These are phyloP conservation scores for Varanus salvator DNA, from an alignment of 2,113 vertebrate species.

Conservation along the genomic window DNA sequence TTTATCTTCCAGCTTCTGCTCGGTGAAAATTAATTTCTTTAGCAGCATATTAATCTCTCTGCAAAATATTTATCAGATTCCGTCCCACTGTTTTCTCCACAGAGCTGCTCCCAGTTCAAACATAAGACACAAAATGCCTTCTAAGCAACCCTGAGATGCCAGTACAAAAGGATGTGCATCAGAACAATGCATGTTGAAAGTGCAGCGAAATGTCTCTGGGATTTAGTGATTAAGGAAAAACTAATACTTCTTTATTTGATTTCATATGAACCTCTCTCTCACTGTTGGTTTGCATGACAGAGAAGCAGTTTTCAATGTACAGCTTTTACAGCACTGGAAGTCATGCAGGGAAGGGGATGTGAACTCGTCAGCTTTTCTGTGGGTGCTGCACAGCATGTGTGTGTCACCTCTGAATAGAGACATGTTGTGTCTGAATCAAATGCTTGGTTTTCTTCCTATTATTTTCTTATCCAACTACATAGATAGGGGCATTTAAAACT, in stretches of 20 bases:
- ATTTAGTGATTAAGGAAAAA: background rate
- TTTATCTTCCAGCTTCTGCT: conserved; percentile 15
- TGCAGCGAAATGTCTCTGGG: conserved; percentile 7
- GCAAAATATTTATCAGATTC: conserved; percentile 47
- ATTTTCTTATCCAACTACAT: background rate
- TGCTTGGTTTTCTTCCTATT: background rate
- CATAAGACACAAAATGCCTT: rapidly evolving
- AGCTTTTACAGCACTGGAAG: background rate
- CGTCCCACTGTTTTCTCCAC: background rate
- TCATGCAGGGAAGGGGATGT: background rate
- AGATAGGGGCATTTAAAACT: background rate
- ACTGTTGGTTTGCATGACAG: too few species aligned
- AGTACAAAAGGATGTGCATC: background rate
- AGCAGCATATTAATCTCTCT: conserved; percentile 55
- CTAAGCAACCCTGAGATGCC: background rate
- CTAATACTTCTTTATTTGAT: background rate
- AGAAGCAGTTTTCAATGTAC: background rate
- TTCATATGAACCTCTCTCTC: background rate
- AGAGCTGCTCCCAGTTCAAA: background rate
- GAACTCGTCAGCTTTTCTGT: background rate
- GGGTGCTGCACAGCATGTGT: background rate
- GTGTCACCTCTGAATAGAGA: background rate
- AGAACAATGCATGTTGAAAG: background rate
- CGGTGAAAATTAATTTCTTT: conserved; percentile 34
- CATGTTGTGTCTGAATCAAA: background rate